Base-by-base conservation (phyloP, 2,888 invertebrate genomes). In the Petrolisthes manimaculis region DNA sequence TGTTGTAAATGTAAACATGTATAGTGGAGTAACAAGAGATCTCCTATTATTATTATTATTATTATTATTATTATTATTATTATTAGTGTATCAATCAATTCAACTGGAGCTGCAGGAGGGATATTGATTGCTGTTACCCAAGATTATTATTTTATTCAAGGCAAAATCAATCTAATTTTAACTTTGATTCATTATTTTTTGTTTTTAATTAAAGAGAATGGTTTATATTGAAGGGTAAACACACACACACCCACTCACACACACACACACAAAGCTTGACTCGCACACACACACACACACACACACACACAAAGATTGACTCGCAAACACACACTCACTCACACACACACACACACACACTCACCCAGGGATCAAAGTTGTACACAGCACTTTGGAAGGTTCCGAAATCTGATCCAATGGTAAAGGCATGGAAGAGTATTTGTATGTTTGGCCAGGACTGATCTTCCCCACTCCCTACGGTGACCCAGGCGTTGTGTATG, bases 391-490 rank as follows among this genome's bases (percentile, higher is more conserved):
- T 77, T 51, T 78, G 54, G 18, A 87, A 24, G 4, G 67, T 21
- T 8, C 86, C 87, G 8, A 55, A 14, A 21, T 84, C 83, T 14
- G 9, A n/a, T 5, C 69, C 74, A 0, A 77, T 8, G 9, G 79
- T 55, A 37, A 61, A 12, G 37, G 54, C 5, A 21, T 51, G 69
- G 80, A 88, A 88, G 71, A 84, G 51, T 2, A 88, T 5, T 24
- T 88, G 88, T 1, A 74, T 80, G 61, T 88, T 83, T 3, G 88
- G 83, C 88, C 88, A 88, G 37, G 69, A 54, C 4, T 84, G 84
- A 54, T 88, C 88, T 1, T 69, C 87, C 4, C n/a, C 71, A 5
- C n/a, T 51, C 2, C 71, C 56, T 18, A 84, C 88, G 14, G 21
- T 84, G n/a, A 84, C 53, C 84, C 84, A 88, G 18, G 88, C 83